Base-by-base conservation (phyloP, 2,888 invertebrate genomes). In the Amiota mariae region DNA sequence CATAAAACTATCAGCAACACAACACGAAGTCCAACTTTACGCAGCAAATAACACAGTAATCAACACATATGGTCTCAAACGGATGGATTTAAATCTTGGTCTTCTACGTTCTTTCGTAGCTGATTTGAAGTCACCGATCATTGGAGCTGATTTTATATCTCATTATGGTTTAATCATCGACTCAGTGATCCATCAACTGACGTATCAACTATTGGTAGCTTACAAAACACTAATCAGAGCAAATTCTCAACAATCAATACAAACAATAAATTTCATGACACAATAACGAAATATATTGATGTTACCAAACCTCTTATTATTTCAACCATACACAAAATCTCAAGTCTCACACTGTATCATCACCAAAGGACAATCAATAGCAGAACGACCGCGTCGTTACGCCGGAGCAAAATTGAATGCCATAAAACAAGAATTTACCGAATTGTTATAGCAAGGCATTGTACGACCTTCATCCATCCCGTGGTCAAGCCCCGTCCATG, bases 121-220 rank as follows among this genome's bases (percentile, higher is more conserved):
- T 51, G 12, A 51, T 51, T 4, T 51, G 12, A 51, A 51, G 54
- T 51, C 54, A 51, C 54, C 54, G 8, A n/a, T 51, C 54, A n/a
- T 51, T 51, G 54, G 54, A n/a, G 54, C 54, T 51, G 54, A 51
- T n/a, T 51, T 51, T 6, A 51, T 51, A 51, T 51, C 54, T n/a
- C 54, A 51, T 51, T 51, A 51, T 51, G 54, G 54, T 51, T 8
- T 51, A 51, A 51, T 51, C 54, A 51, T 51, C 13, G 36, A 36
- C 36, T 36, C 36, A 36, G 2, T 36, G 36, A 36, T 36, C 36
- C 36, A 36, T 36, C 36, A 36, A 36, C 36, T 36, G 36, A 36
- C 36, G 8, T 36, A 36, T 36, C 36, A 36, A 6, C 6, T 36
- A 6, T 2, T 2, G 36, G 36, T 6, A 36, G 36, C 36, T 36